Base-by-base conservation (phyloP, 2,797 vertebrate genomes). In the Parambassis ranga region DNA sequence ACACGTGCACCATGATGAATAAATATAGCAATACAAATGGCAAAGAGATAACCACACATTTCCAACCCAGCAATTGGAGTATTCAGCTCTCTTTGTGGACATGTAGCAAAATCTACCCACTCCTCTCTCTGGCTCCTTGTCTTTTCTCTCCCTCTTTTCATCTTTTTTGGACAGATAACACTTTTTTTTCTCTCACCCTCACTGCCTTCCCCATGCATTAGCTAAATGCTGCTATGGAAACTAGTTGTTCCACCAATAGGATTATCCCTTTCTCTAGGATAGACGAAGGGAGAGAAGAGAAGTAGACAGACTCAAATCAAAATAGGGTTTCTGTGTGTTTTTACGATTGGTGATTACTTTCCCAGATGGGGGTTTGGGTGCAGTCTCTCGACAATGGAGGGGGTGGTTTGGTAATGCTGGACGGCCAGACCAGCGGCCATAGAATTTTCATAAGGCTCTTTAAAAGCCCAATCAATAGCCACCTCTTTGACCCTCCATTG, bases 381-480 rank as follows among this genome's bases (percentile, higher is more conserved):
- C 88, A 84, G 75, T 79, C 37, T 73, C 32, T 6, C 68, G 72
- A 67, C 73, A 69, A 71, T 56, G 72, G 78, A 68, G 78, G 76
- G n/a, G n/a, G n/a, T n/a, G n/a, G n/a, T n/a, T 24, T 67, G 64
- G 49, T 56, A 2, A 1, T 87, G 69, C 35, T 64, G 39, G 68
- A 63, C 79, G 91, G 90, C 88, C 81, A 77, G 85, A 73, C 91
- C 86, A 88, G 87, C 72, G 83, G 68, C 92, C 91, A 89, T 91
- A 93, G 93, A 90, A 91, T 93, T 93, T 93, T 94, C 90, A 93
- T 83, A 89, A 91, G 71, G 80, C 74, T 90, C 91, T 92, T 82
- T 90, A 88, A 94, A 95, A 94, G 91, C 92, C 87, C 92, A 92
- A 94, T 95, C 94, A 93, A 90, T 95, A 93, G 87, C 63, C 85